A percentile compares a stretch with the other conserved stretches of the same genome.
phyloP scores from a whole-genome alignment of 2,113 vertebrate species.

The Notarius quadriscutis region DNA sequence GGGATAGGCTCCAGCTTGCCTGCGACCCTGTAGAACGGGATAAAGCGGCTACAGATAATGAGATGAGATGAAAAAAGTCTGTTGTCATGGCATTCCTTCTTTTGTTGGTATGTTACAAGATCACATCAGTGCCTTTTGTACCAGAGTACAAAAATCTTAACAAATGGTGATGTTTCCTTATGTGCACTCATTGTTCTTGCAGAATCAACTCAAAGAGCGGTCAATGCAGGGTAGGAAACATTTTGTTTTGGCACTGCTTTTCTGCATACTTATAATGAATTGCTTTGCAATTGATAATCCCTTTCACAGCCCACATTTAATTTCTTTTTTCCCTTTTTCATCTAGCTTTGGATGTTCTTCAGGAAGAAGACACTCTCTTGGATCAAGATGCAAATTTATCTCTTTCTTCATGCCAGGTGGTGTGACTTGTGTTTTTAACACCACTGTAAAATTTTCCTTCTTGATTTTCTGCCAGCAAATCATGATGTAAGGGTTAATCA shows the following conservation, averaged over 20 bases:
- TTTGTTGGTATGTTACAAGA: neutral
- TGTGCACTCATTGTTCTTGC: neutral
- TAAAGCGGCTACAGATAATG: no score
- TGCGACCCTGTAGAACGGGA: no score
- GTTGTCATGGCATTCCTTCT: neutral
- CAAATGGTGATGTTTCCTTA: neutral
- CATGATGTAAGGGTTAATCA: neutral
- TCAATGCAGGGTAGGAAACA: conserved; percentile 50
- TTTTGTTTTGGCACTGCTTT: neutral
- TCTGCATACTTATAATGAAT: neutral
- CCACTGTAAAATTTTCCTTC: neutral
- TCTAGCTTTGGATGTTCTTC: neutral
- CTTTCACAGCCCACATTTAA: neutral
- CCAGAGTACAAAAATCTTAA: neutral
- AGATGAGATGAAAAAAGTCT: no score
- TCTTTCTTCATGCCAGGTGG: neutral
- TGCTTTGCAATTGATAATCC: neutral
- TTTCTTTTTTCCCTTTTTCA: conserved; percentile 5
- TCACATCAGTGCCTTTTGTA: neutral
- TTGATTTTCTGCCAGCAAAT: no score
- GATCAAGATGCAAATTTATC: neutral
- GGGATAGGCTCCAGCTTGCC: no score
- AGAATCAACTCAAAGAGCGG: conserved; percentile 37
- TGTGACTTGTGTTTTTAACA: neutral
- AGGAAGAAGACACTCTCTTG: neutral